Conservation (phyloP, 2,797 vertebrate genomes). For the Nannoperca australis region DNA sequence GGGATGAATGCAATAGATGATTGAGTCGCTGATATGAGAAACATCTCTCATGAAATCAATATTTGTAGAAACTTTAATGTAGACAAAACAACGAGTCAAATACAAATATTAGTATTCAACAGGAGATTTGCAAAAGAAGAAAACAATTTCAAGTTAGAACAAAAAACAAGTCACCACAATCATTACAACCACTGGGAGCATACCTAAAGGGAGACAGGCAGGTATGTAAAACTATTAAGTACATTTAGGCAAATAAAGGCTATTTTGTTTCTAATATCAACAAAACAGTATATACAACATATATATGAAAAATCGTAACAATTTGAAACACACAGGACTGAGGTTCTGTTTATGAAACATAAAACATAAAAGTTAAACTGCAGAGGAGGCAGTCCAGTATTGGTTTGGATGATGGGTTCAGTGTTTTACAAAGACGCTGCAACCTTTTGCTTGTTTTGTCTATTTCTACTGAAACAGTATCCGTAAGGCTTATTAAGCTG, state of each 20-base stretch:
- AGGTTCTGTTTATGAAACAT: constrained; percentile 40
- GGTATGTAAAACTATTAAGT: constrained; percentile 28
- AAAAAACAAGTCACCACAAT: constrained; percentile 10
- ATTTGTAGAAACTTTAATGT: constrained; percentile 77
- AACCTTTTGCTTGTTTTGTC: not conserved
- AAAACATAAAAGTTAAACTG: constrained; percentile 20
- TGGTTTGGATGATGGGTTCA: not conserved
- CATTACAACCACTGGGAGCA: constrained; percentile 24
- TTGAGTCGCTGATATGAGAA: constrained; percentile 6
- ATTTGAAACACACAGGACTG: constrained; percentile 34
- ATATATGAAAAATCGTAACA: constrained; percentile 23
- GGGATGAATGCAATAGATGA: not conserved
- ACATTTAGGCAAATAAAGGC: constrained; percentile 1
- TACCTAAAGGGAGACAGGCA: constrained; percentile 16
- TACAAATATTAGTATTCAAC: constrained; percentile 46
- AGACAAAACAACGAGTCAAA: constrained; percentile 65
- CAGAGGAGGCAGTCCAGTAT: constrained; percentile 22
- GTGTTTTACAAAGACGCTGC: not conserved
- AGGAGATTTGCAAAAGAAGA: constrained; percentile 36
- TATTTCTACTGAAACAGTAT: constrained; percentile 13
- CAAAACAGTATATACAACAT: constrained; percentile 72
- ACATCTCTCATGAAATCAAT: constrained; percentile 11
- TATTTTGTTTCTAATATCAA: constrained; percentile 33
- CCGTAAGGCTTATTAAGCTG: constrained; percentile 12
- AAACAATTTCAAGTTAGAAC: constrained; percentile 24